Evolutionary conservation across 2,113 vertebrate genomes (phyloP), one percentile per base, ranked within the genome.

Genomic region (Romanogobio albipinnatus): DNA sequence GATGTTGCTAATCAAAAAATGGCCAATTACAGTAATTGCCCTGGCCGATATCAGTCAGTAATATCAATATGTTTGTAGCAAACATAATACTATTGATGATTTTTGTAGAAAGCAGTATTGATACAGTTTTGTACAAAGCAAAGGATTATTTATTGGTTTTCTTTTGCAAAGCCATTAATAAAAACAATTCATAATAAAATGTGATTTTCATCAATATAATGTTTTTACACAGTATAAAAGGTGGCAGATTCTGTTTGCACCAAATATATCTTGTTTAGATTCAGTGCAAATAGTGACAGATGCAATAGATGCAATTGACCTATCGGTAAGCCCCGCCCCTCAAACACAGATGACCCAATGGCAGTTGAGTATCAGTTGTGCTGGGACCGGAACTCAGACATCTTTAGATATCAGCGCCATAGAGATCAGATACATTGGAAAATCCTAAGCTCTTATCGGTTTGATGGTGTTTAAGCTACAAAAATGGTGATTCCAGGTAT

Each of bases 61-160:
- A 61, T 51, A 64, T 76, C 51, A 58, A n/a, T n/a, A 87, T 61
- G 26, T 39, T 70, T 6, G 70, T 9, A 19, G 17, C 33, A 70
- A 70, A 10, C 14, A 39, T 17, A 17, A 66, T 6, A 8, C 29
- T 3, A 8, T 39, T 22, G 19, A 1, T 43, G 33, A 53, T 81
- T 22, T 19, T 7, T 49, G 14, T 15, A 51, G 7, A 77, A 43
- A 85, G 29, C n/a, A 49, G 0, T 74, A 59, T 51, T 84, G 26
- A 84, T 14, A 36, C 29, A 3, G 26, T 64, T 82, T 77, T 56
- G 64, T 26, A 80, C 19, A 66, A 68, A 29, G 51, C 14, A 83
- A 39, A 83, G 0, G 4, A 58, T 2, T 45, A 8, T 84, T 79
- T 53, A 82, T 82, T 87, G 58, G 43, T 75, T 64, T 83, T 11